These are phyloP conservation scores for Cephalopholis sonnerati DNA, from an alignment of 2,113 vertebrate species.

Conservation along the genomic window DNA sequence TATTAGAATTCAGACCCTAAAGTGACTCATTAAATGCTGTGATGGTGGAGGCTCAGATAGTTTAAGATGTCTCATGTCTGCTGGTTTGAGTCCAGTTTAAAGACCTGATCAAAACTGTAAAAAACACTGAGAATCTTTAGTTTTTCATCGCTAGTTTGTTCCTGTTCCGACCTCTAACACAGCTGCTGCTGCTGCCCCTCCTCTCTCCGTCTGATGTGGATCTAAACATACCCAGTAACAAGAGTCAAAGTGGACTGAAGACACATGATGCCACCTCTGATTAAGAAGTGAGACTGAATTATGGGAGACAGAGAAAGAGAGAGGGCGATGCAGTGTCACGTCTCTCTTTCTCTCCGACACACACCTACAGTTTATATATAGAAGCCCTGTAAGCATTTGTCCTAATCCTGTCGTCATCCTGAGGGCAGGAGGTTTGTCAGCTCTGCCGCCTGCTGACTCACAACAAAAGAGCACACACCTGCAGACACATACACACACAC, in stretches of 20 bases:
- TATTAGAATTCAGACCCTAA: too few species aligned
- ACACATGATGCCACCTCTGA: conserved; percentile 3
- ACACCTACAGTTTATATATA: conserved; percentile 28
- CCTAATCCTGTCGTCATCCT: conserved; percentile 43
- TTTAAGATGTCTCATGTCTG: too few species aligned
- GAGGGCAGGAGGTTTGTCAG: conserved; percentile 29
- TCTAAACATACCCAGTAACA: neutral
- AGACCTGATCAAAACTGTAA: too few species aligned
- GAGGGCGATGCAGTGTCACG: neutral
- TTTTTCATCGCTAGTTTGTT: neutral
- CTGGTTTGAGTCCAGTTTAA: too few species aligned
- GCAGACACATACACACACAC: neutral
- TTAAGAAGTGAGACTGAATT: conserved; percentile 4
- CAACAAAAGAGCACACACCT: conserved; percentile 40
- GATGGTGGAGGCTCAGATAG: too few species aligned
- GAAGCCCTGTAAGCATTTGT: conserved; percentile 28
- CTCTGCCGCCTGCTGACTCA: conserved; percentile 44
- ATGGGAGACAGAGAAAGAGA: neutral
- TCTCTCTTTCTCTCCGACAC: conserved; percentile 19
- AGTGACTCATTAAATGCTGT: too few species aligned
- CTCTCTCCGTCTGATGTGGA: neutral
- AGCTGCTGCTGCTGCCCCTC: neutral
- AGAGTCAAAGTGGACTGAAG: conserved; percentile 5
- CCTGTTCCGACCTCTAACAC: neutral
- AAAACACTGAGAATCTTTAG: neutral